Conservation (phyloP, 2,797 vertebrate species). For the Hydrolagus colliei region DNA sequence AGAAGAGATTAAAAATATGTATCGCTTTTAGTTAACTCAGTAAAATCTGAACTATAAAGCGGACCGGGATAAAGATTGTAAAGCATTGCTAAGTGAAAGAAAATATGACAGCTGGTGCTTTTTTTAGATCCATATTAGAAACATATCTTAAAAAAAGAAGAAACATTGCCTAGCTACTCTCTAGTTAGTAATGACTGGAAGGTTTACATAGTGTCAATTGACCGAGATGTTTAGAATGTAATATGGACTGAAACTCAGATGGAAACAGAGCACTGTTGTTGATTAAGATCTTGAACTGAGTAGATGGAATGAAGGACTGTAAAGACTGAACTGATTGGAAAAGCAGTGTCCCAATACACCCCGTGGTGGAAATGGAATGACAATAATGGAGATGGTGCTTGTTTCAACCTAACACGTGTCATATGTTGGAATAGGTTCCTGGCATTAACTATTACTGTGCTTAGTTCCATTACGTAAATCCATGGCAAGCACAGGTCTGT, state of each 20-base stretch:
- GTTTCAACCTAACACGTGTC: not conserved
- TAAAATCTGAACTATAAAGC: conserved; percentile 1
- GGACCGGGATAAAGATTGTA: not conserved
- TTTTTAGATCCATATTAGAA: not conserved
- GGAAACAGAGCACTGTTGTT: not conserved
- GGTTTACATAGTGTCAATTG: conserved; percentile 4
- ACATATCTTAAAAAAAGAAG: not conserved
- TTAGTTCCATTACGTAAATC: not conserved
- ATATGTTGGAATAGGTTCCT: not conserved
- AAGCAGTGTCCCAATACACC: not conserved
- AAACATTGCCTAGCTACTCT: not conserved
- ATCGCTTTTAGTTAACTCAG: not conserved
- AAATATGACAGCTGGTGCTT: not conserved
- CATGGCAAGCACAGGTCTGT: not conserved
- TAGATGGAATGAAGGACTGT: not conserved
- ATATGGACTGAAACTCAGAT: conserved; percentile 11
- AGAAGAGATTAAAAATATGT: not conserved
- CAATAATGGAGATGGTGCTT: not conserved
- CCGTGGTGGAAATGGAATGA: not conserved
- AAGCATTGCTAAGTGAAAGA: not conserved
- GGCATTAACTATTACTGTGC: not conserved
- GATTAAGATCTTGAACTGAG: conserved; percentile 1
- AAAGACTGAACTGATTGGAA: not conserved
- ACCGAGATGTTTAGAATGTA: not conserved
- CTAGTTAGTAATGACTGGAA: not conserved